Evolutionary conservation across 2,113 vertebrate genomes (phyloP).

Genomic region (Paralichthys olivaceus): DNA sequence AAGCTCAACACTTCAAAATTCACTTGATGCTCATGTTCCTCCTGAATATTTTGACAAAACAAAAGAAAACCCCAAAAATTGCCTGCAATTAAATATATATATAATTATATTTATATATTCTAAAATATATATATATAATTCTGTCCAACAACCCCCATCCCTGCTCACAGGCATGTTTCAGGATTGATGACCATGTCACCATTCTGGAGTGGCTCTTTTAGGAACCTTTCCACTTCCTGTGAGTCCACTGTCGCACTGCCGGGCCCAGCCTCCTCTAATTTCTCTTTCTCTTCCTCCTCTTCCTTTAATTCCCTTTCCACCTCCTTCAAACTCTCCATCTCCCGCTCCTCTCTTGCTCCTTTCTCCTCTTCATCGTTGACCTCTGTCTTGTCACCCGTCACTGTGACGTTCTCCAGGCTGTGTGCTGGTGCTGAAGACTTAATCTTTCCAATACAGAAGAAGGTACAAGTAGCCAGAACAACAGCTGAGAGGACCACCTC

Average conservation of each 20-base stretch:
- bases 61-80: not conserved
- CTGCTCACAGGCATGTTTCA: conserved; percentile 86
- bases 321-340: conserved; percentile 25
- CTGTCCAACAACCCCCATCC: not conserved
- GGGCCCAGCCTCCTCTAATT: conserved; percentile 71
- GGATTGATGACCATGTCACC: conserved; percentile 81
- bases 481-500: conserved; percentile 90
- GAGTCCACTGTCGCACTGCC: conserved; percentile 77
- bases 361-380: conserved; percentile 35
- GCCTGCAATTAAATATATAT: not conserved
- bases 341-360: conserved; percentile 37
- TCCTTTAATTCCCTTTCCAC: conserved; percentile 63
- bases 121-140: not conserved
- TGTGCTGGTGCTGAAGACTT: conserved; percentile 77
- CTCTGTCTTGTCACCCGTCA: conserved; percentile 1
- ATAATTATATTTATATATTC: no score
- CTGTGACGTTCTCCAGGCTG: conserved; percentile 82
- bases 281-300: conserved; percentile 22
- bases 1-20: conserved; percentile 11
- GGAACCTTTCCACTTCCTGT: conserved; percentile 86
- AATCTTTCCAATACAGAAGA: conserved; percentile 85
- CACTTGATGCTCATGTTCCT: not conserved
- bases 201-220: conserved; percentile 85
- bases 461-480: conserved; percentile 87
- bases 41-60: not conserved